A percentile compares a stretch with the other conserved stretches of the same genome.
Evolutionary conservation across 2,797 vertebrate genomes (phyloP).

Genomic region (Numenius phaeopus): DNA sequence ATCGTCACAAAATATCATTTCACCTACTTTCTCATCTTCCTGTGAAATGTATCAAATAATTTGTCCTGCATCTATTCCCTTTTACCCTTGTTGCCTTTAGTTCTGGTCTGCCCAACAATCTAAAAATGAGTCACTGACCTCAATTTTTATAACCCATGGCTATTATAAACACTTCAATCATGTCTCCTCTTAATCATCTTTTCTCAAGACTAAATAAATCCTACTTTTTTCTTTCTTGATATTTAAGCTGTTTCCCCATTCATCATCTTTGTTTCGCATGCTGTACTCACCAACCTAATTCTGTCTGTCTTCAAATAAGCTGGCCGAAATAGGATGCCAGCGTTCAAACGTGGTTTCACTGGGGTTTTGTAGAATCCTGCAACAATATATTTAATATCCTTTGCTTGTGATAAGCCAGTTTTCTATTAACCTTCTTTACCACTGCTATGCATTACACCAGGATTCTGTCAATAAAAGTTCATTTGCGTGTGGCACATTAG

Average conservation of each 20-base stretch:
- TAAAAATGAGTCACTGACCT: conserved; percentile 8
- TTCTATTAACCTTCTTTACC: conserved; percentile 46
- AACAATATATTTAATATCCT: background rate
- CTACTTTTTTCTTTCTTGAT: background rate
- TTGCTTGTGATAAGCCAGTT: conserved; percentile 22
- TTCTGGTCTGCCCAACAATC: background rate
- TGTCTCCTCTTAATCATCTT: conserved; percentile 4
- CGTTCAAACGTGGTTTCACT: background rate
- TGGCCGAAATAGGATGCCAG: background rate
- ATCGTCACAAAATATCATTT: background rate
- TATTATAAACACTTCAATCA: background rate
- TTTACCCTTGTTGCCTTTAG: background rate
- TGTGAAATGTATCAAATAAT: background rate
- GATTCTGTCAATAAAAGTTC: conserved; percentile 20
- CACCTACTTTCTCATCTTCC: background rate
- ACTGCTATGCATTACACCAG: background rate
- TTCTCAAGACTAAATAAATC: conserved; percentile 13
- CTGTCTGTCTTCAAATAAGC: conserved; percentile 38
- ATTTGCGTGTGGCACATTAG: conserved; percentile 14
- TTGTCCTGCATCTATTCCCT: background rate
- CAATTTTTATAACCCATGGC: conserved; percentile 5
- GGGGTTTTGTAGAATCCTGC: background rate
- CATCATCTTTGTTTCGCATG: conserved; percentile 17
- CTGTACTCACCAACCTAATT: conserved; percentile 27
- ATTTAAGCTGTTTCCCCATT: conserved; percentile 24